Base-by-base conservation (phyloP, 1,140 invertebrate species). In the Pollicipes pollicipes region DNA sequence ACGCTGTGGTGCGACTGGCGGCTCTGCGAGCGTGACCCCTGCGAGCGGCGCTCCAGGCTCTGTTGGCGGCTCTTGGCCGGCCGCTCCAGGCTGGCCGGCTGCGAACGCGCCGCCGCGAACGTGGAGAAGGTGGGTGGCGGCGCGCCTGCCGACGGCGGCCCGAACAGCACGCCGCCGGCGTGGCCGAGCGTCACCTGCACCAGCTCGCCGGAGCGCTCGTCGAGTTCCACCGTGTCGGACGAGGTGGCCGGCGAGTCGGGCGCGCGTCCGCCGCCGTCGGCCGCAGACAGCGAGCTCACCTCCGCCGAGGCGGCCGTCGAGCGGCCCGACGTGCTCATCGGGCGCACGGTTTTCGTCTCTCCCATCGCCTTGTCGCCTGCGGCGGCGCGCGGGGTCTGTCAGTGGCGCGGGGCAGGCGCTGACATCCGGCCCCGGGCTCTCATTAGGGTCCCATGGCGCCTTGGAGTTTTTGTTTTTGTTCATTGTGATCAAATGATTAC, bases 1-100 rank as follows among this genome's bases (percentile, higher is more conserved):
- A 58, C 45, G 45, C 45, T 58, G 45, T 58, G 45, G 45, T 58
- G 45, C 45, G 45, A 58, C 45, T 58, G 45, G 45, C 45, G 45
- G 21, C 45, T 58, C 45, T 58, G 45, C 6, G 45, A 58, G 45
- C 45, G 45, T 21, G 45, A 58, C 2, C 45, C 13, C 10, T 24
- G 10, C 10, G 45, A 24, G 10, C 45, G 45, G 13, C 45, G 45
- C 45, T 58, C 45, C 45, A 58, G 45, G 17, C 45, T 58, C 45
- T 58, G 45, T 21, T 58, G 45, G 45, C 45, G 45, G 21, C 45
- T 58, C 45, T 58, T 58, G 45, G 45, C 13, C 13, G 45, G 13
- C 13, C 45, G 45, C 45, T 58, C 45, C 10, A 58, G 45, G 24
- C 45, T 58, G 45, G 45, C 45, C 45, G 45, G 17, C 45, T 58